Percentiles rank a stretch among this genome's conserved stretches.
Evolutionary conservation across 2,888 invertebrate genomes (phyloP).

Genomic region (Drosophila demipolita): DNA sequence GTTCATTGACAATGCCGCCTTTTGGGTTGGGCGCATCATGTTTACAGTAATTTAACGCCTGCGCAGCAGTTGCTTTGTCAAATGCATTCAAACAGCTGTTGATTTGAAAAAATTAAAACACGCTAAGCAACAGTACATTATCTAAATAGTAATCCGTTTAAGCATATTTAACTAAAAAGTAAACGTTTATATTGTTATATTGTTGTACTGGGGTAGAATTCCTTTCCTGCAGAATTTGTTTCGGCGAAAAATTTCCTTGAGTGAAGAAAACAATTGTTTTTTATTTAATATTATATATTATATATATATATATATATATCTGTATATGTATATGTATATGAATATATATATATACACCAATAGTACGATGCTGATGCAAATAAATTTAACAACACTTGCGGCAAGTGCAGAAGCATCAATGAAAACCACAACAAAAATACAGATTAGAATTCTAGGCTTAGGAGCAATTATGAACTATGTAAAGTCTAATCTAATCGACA

Average conservation of each 20-base stretch:
- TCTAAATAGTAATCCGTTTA: background rate
- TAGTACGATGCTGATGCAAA: background rate
- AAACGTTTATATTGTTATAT: background rate
- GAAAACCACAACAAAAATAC: background rate
- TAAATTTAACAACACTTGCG: background rate
- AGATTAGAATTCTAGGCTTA: background rate
- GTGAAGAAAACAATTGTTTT: too few relatives aligned
- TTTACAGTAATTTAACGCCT: constrained; percentile 63
- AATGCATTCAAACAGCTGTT: constrained; percentile 58
- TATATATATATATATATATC: too few relatives aligned
- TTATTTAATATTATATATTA: too few relatives aligned
- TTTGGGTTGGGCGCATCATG: constrained; percentile 61
- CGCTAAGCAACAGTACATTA: background rate
- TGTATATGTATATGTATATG: background rate
- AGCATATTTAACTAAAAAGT: background rate
- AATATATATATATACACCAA: constrained; percentile 17
- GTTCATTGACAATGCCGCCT: constrained; percentile 63
- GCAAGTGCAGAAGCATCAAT: background rate
- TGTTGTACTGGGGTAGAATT: too few relatives aligned
- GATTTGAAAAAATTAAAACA: background rate
- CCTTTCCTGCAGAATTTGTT: too few relatives aligned
- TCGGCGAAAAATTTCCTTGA: too few relatives aligned
- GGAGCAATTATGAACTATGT: background rate
- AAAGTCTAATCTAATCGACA: constrained; percentile 47
- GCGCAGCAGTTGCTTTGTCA: constrained; percentile 46